Conservation (phyloP, 2,797 vertebrate genomes). For the Amblyraja radiata region DNA sequence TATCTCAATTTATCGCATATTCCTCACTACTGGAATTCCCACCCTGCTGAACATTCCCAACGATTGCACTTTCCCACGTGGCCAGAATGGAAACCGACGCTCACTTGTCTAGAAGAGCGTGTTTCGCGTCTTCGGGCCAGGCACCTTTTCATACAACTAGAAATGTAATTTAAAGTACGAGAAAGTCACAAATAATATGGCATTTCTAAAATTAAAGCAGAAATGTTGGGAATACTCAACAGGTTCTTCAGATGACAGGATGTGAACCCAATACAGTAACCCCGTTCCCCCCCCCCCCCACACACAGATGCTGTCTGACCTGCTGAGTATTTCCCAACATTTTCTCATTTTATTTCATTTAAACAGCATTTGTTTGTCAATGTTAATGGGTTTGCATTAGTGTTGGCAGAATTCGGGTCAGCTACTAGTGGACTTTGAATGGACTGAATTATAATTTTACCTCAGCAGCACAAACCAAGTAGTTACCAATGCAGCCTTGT, state of each 20-base stretch:
- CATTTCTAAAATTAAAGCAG: too few species aligned
- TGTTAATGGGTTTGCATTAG: not conserved
- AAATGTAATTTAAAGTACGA: not conserved
- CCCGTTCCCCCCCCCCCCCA: too few species aligned
- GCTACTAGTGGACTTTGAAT: not conserved
- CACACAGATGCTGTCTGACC: too few species aligned
- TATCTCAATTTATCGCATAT: too few species aligned
- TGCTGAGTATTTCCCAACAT: too few species aligned
- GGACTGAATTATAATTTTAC: not conserved
- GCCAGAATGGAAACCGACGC: not conserved
- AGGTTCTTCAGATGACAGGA: too few species aligned
- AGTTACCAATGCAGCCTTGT: not conserved
- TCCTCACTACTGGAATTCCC: too few species aligned
- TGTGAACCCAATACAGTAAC: too few species aligned
- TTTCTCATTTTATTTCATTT: not conserved
- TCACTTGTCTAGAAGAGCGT: not conserved
- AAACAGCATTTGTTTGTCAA: not conserved
- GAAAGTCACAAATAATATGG: too few species aligned
- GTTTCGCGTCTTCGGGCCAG: not conserved
- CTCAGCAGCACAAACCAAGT: not conserved
- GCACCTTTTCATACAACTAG: not conserved
- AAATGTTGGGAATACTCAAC: too few species aligned
- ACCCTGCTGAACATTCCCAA: too few species aligned
- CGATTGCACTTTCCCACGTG: too few species aligned
- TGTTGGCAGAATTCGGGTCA: not conserved